Base-by-base conservation (phyloP, 2,888 invertebrate genomes). In the Tinea semifulvella region DNA sequence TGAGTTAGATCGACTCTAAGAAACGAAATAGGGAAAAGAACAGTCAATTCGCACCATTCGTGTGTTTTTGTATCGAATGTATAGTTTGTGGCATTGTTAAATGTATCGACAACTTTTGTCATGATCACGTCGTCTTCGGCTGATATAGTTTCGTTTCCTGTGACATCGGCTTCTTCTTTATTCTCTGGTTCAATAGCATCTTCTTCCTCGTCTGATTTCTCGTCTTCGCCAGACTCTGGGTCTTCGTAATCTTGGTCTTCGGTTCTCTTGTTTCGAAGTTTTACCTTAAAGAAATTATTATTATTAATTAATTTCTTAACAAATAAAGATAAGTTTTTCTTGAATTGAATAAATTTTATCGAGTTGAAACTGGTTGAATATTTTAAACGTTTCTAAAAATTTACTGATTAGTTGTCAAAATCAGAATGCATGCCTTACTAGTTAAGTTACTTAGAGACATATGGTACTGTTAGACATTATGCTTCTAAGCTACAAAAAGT, bases 41-140 rank as follows among this genome's bases (percentile, higher is more conserved):
- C 87, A 0, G 88, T 89, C 2, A 97, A 65, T 63, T 91, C 87
- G 62, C 95, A 96, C 96, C 96, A 98, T 43, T 85, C 73, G 54
- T 89, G 79, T n/a, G 87, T 75, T 45, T 88, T 84, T 1, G 81
- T 84, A 60, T 98, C 97, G 60, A 88, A 95, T 1, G 74, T 79
- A 61, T 95, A 97, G 47, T 86, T 82, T 0, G 82, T 69, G 0
- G 85, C 83, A 42, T 80, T 65, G 2, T 54, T 53, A 46, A 83
- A 62, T 36, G 60, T 66, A 3, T 63, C 65, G 0, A 82, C 55
- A 18, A 86, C 80, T 40, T 69, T 65, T 19, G 51, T 62, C 68
- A 56, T 81, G 47, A 61, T 66, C 55, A 56, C 73, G 54, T 52
- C 64, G 16, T 68, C 58, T 44, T 68, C 65, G 8, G 49, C 54